Evolutionary conservation across 2,113 vertebrate genomes (phyloP), one percentile per base, ranked within the genome.

Genomic region (Salvelinus sp.): DNA sequence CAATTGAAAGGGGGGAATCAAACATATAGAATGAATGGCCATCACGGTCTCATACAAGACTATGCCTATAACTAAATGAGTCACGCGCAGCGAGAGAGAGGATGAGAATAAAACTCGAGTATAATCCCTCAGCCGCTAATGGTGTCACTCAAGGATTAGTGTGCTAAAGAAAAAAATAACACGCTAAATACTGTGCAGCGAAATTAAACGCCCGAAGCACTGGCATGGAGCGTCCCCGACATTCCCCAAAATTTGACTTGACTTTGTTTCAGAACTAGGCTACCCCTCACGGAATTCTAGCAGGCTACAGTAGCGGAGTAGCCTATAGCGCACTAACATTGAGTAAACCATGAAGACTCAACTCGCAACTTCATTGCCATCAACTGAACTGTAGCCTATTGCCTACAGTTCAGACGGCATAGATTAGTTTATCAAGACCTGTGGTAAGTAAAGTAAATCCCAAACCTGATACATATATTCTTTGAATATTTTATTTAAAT

Each of bases 71-170:
- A 81, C 74, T 74, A 87, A 80, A 89, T 76, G 83, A 88, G 82
- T 82, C 80, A 72, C 76, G 77, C 80, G 28, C 86, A 84, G 33
- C 18, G 33, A 73, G 86, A 27, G 71, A 63, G 77, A 81, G 83
- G 84, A 76, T 84, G 86, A 90, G 89, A 62, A 12, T 44, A 44
- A 22, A 62, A 62, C 18, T 62, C 84, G 90, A 88, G 83, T 85
- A 86, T 93, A 93, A 93, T 92, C 90, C 87, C 76, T 82, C 70
- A 54, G 78, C 81, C 76, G 82, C 83, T 87, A 90, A 90, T 89
- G 86, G 90, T 92, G 92, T 90, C 91, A 93, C 9, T 44, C 86
- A 86, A 76, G 91, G 92, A 93, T 93, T 93, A 93, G 44, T 23
- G 82, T 76, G 80, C 81, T 81, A 77, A 76, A 47, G 69, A 23